Base-by-base conservation (phyloP, 2,888 invertebrate genomes). In the Drosophila nigritarsus region DNA sequence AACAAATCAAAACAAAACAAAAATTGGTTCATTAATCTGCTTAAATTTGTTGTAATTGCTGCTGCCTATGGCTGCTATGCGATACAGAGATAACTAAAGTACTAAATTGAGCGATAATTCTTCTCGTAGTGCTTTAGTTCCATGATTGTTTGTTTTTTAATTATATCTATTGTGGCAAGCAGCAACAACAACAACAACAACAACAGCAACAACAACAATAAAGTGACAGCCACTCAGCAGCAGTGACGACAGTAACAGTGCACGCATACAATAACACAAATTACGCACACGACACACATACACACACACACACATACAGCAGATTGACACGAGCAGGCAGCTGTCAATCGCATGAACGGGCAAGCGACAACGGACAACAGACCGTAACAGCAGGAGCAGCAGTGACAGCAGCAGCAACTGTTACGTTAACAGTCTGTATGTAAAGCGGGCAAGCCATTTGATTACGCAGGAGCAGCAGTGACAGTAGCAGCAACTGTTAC, bases 1-100 rank as follows among this genome's bases (percentile, higher is more conserved):
- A 53, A 15, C n/a, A n/a, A n/a, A n/a, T n/a, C 13, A 20, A 45
- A 45, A 7, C 20, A 45, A 45, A 45, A 45, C 45, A 56, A 36
- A 45, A 56, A 66, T 59, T 58, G 55, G 24, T 73, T 61, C 70
- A 64, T 73, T 79, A 64, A 76, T 83, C 81, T 78, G 70, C 55
- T 38, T 54, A 50, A 72, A 68, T 73, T 82, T 83, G 67, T 83
- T 83, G 70, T 79, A 81, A 83, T 70, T 80, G 68, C 56, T 71
- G 60, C 27, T 24, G 53, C 11, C 51, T 64, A 32, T 42, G 42
- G 42, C 60, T 58, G 68, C 56, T 53, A 40, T 60, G 71, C 65
- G 66, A 66, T 77, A 80, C 65, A 45, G 4, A 45, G 45, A 45
- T 45, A 45, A 24, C 24, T 8, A 24, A 15, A 45, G 45, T 24